Percentiles rank a stretch among this genome's conserved stretches.
Evolutionary conservation across 2,797 vertebrate species (phyloP).

Genomic region (Varecia variegata): DNA sequence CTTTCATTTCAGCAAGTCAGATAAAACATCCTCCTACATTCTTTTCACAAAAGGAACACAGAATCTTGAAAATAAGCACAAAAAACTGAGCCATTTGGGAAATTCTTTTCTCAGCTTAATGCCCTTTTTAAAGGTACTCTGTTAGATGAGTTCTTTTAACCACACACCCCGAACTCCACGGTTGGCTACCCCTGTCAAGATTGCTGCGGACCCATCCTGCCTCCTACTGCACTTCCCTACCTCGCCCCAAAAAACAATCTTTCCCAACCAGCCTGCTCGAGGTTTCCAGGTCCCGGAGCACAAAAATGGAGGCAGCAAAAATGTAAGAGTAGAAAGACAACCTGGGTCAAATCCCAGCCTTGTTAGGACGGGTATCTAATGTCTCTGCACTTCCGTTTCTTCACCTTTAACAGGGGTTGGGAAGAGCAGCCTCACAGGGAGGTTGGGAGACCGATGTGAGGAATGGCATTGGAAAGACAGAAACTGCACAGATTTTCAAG

Average conservation of each 20-base stretch:
- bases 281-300: neutral
- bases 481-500: rapidly evolving
- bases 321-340: neutral
- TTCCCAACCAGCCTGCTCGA: neutral
- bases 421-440: rapidly evolving
- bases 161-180: rapidly evolving
- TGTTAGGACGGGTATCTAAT: neutral
- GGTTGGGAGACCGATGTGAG: rapidly evolving
- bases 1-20: neutral
- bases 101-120: neutral
- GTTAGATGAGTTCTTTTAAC: neutral
- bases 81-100: neutral
- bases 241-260: neutral
- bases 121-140: neutral
- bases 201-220: neutral
- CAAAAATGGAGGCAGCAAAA: neutral
- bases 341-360: neutral
- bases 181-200: neutral
- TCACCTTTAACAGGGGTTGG: neutral
- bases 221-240: neutral
- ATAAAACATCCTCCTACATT: neutral
- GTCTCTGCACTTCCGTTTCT: neutral
- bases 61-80: neutral
- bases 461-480: neutral
- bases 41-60: neutral